These are phyloP conservation scores for Punctoribates punctum DNA, from an alignment of 2,888 invertebrate genomes.

Conservation along the genomic window DNA sequence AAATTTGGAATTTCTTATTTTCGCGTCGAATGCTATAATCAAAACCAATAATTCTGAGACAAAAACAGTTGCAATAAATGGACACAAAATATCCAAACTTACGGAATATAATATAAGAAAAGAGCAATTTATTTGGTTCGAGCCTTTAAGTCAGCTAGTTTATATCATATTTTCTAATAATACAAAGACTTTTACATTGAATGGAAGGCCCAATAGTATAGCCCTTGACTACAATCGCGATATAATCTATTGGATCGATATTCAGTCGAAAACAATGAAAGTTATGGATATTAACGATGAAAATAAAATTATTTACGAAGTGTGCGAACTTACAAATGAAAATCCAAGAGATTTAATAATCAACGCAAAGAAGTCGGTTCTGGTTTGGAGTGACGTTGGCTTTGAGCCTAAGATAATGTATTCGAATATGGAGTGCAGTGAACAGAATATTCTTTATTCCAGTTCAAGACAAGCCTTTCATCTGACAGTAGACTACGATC, in stretches of 20 bases:
- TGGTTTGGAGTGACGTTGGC: slow-evolving; percentile 15
- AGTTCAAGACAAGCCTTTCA: not conserved
- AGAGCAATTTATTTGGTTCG: not conserved
- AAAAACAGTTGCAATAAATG: not conserved
- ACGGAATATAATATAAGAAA: not conserved
- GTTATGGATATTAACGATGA: not conserved
- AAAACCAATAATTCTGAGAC: not conserved
- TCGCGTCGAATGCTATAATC: not conserved
- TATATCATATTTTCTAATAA: not conserved
- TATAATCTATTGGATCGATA: not conserved
- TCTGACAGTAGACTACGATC: not conserved
- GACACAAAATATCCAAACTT: not conserved
- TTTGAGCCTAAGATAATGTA: not conserved
- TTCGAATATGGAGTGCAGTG: not conserved
- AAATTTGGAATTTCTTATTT: not conserved
- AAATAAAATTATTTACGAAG: not conserved
- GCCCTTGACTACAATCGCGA: not conserved
- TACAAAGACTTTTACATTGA: not conserved
- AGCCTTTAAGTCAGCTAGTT: not conserved
- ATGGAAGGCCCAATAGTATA: not conserved
- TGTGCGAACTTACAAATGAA: not conserved
- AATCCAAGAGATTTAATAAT: slow-evolving; percentile 9
- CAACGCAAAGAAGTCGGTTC: not conserved
- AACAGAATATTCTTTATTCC: not conserved
- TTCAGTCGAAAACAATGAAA: not conserved